Evolutionary conservation across 2,797 vertebrate species (phyloP).

Genomic region (Astyanax mexicanus): DNA sequence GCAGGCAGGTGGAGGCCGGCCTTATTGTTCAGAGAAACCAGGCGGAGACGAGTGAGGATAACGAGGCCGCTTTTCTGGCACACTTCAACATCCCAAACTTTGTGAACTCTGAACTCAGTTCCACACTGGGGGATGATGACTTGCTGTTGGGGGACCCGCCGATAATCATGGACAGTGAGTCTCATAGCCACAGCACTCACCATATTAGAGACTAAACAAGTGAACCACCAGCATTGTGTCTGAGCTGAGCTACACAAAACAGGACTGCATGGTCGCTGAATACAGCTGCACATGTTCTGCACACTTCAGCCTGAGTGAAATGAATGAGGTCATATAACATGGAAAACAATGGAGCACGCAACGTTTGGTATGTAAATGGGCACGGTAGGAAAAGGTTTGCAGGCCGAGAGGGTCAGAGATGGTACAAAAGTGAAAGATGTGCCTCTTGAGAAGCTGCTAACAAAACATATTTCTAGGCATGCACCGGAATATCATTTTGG

Average conservation of each 20-base stretch:
- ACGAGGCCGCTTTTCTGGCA: conserved; percentile 72
- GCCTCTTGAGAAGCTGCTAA: conserved; percentile 9
- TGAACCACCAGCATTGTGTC: not conserved
- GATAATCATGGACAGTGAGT: conserved; percentile 78
- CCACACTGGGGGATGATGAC: conserved; percentile 82
- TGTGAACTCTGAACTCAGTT: conserved; percentile 83
- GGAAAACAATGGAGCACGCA: not conserved
- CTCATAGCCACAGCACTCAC: conserved; percentile 50
- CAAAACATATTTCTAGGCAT: conserved; percentile 4
- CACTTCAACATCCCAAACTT: conserved; percentile 88
- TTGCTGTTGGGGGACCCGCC: conserved; percentile 82
- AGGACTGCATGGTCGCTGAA: not conserved
- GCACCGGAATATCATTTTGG: too few species aligned
- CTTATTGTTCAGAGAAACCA: conserved; percentile 33
- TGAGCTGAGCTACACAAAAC: not conserved
- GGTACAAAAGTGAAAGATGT: not conserved
- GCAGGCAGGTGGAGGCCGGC: conserved; percentile 39
- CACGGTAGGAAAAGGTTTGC: not conserved
- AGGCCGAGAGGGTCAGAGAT: not conserved
- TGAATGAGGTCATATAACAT: not conserved
- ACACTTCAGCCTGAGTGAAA: not conserved
- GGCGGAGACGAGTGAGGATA: conserved; percentile 59
- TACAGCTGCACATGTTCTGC: not conserved
- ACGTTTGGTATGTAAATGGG: not conserved
- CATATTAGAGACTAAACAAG: conserved; percentile 67